Conservation (phyloP, 2,888 invertebrate genomes). For the Dione vanillae region DNA sequence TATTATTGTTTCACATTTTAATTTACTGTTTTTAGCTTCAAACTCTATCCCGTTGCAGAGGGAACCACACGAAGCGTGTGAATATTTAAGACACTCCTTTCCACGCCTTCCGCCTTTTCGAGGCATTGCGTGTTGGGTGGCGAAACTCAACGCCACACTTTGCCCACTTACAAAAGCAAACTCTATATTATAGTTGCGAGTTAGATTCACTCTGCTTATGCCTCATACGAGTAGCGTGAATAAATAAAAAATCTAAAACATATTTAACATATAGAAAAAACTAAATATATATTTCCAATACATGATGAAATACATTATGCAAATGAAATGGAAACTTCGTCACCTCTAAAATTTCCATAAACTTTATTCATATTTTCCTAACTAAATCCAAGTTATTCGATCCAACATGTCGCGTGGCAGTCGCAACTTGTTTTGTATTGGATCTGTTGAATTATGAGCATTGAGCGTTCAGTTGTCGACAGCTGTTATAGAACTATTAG, state of each 20-base stretch:
- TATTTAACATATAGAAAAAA: background rate
- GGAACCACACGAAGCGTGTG: too few relatives aligned
- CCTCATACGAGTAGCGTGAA: too few relatives aligned
- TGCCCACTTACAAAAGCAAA: too few relatives aligned
- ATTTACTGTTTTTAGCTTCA: too few relatives aligned
- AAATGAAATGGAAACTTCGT: constrained; percentile 10
- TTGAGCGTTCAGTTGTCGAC: constrained; percentile 42
- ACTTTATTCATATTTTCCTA: constrained; percentile 36
- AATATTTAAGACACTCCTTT: too few relatives aligned
- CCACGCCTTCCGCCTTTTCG: too few relatives aligned
- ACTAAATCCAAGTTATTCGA: constrained; percentile 39
- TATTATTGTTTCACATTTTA: too few relatives aligned
- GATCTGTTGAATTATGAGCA: constrained; percentile 46
- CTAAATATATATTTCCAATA: background rate
- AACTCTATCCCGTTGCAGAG: too few relatives aligned
- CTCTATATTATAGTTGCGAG: too few relatives aligned
- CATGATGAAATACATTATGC: constrained; percentile 1
- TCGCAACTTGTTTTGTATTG: constrained; percentile 42
- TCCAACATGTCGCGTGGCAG: constrained; percentile 43
- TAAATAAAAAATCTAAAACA: background rate
- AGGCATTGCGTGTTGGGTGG: too few relatives aligned
- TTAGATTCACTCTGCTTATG: too few relatives aligned
- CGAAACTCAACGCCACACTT: too few relatives aligned
- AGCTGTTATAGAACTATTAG: constrained; percentile 41
- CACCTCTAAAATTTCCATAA: constrained; percentile 30